Base-by-base conservation (phyloP, 2,888 invertebrate genomes). In the Stenodema calcarata region DNA sequence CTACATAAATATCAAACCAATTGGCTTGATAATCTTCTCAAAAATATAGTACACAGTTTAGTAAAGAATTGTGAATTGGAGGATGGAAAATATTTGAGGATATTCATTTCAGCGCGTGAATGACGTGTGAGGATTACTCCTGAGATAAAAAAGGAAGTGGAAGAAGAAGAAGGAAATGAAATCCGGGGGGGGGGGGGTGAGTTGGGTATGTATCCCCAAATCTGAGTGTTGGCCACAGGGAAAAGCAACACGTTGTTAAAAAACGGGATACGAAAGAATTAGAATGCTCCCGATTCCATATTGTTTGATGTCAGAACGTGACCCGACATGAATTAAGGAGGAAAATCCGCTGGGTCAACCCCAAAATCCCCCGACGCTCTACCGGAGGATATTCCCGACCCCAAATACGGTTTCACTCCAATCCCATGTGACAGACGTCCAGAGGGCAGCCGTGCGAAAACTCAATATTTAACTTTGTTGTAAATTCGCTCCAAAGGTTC, bases 281-380 rank as follows among this genome's bases (percentile, higher is more conserved):
- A 73, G 75, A 54, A 73, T 80, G 47, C 70, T 73, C 27, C 35
- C 42, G 75, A 75, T 84, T 84, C 50, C 44, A 84, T 73, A 84
- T 84, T 73, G 84, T 84, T 84, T 84, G 84, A 84, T 84, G 84
- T 84, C 84, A 54, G 84, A 84, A 84, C 84, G 84, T 84, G 84
- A 84, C 84, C 75, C 75, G 84, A 73, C 84, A 84, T 84, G 84
- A 84, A 84, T 73, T 84, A 84, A 47, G 75, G 50, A 84, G 62
- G 84, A 12, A 84, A 84, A 84, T 84, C 84, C 44, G 70, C 62
- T 30, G 84, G 84, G 84, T 84, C 84, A 84, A 84, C 73, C 84
- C 44, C 18, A 35, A 35, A 30, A 28, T 28, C 35, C 28, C 18
- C 23, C 69, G 11, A 11, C 18, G 69, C 28, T 23, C 47, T 12